Conservation (phyloP, 2,113 vertebrate species). For the Opisthocomus hoazin region DNA sequence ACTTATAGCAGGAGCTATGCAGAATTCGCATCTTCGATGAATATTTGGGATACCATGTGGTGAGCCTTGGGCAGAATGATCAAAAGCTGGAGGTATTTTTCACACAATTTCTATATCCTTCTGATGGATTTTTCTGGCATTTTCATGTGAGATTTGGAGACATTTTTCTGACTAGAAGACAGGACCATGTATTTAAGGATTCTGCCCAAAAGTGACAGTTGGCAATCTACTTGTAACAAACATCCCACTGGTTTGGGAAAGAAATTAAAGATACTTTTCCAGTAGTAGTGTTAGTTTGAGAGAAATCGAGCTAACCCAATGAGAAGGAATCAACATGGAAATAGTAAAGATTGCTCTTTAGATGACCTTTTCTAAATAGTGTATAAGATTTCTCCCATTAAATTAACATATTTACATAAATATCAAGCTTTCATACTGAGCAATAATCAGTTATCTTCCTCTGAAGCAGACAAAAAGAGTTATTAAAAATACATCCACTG, state of each 20-base stretch:
- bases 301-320: background rate
- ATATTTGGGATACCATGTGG: constrained; percentile 65
- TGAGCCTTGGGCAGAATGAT: constrained; percentile 63
- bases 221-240: constrained; percentile 52
- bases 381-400: background rate
- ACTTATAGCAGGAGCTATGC: constrained; percentile 24
- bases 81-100: constrained; percentile 65
- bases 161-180: constrained; percentile 58
- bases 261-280: constrained; percentile 33
- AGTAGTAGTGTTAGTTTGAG: background rate
- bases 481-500: background rate
- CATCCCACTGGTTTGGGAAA: constrained; percentile 33
- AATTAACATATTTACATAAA: constrained; percentile 30
- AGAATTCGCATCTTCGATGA: constrained; percentile 37
- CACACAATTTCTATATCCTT: constrained; percentile 44
- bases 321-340: background rate
- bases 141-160: constrained; percentile 54
- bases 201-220: constrained; percentile 62
- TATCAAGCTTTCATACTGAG: background rate
- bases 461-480: background rate
- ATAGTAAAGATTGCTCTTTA: background rate
- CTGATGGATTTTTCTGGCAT: constrained; percentile 65
- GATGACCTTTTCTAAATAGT: constrained; percentile 19
- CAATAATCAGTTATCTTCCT: background rate
- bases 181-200: constrained; percentile 56